These are phyloP conservation scores for Myotis pilosus DNA, from an alignment of 2,797 vertebrate genomes.

Conservation along the genomic window DNA sequence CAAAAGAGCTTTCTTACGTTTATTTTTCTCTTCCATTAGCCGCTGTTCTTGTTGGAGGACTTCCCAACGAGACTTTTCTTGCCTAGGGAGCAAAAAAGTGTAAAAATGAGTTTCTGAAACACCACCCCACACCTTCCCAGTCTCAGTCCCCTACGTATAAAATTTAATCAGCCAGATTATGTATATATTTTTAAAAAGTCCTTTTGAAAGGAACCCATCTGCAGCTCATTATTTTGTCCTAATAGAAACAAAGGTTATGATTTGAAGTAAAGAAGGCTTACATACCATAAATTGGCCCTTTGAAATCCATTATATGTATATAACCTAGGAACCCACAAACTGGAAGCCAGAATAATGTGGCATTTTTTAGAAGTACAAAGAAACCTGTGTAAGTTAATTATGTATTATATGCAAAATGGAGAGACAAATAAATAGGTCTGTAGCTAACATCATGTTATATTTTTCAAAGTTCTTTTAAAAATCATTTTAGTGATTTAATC, in stretches of 20 bases:
- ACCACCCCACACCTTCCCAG: conserved; percentile 26
- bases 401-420: conserved; percentile 50
- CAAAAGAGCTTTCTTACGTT: conserved; percentile 94
- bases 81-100: conserved; percentile 81
- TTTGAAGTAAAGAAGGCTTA: conserved; percentile 63
- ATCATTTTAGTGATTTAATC: not conserved
- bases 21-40: conserved; percentile 95
- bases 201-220: conserved; percentile 66
- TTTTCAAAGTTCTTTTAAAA: not conserved
- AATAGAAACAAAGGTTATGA: conserved; percentile 65
- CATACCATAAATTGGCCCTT: conserved; percentile 41
- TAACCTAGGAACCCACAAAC: conserved; percentile 68
- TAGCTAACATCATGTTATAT: not conserved
- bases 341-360: conserved; percentile 33
- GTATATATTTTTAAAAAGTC: conserved; percentile 47
- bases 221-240: conserved; percentile 67
- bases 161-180: conserved; percentile 64
- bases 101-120: conserved; percentile 66
- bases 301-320: conserved; percentile 67
- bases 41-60: conserved; percentile 93
- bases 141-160: conserved; percentile 1
- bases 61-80: conserved; percentile 92
- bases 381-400: conserved; percentile 55
- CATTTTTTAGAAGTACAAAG: conserved; percentile 62
- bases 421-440: conserved; percentile 39